Percentiles rank a stretch among this genome's conserved stretches.
These are phyloP conservation scores for Mesitornis unicolor DNA, from an alignment of 2,113 vertebrate species.

Conservation along the genomic window DNA sequence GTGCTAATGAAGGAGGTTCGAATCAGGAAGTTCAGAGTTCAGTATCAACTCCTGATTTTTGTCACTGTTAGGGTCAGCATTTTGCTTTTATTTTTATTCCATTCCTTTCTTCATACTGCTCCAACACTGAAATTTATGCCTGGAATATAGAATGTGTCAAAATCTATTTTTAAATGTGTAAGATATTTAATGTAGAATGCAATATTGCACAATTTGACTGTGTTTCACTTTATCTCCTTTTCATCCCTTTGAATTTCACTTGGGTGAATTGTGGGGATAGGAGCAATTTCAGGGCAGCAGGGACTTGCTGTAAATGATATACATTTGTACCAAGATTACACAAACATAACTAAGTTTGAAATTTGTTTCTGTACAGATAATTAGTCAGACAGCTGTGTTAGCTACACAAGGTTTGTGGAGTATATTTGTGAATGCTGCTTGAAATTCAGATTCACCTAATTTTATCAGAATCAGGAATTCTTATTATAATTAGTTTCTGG, in stretches of 20 bases:
- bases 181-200: not conserved
- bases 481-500: not conserved
- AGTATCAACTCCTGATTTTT: not conserved
- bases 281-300: not conserved
- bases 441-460: not conserved
- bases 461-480: not conserved
- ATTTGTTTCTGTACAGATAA: not conserved
- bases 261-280: not conserved
- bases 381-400: not conserved
- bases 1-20: not conserved
- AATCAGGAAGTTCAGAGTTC: not conserved
- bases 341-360: not conserved
- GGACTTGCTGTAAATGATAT: not conserved
- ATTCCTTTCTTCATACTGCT: not conserved
- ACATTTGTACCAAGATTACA: not conserved
- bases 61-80: not conserved
- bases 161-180: not conserved
- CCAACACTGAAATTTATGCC: fast-evolving
- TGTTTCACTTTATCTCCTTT: not conserved
- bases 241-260: not conserved
- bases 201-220: not conserved
- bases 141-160: not conserved
- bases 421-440: not conserved
- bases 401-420: not conserved
- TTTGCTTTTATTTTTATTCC: not conserved